These are phyloP conservation scores for Chrysina gloriosa DNA, from an alignment of 2,888 invertebrate genomes.

Conservation along the genomic window DNA sequence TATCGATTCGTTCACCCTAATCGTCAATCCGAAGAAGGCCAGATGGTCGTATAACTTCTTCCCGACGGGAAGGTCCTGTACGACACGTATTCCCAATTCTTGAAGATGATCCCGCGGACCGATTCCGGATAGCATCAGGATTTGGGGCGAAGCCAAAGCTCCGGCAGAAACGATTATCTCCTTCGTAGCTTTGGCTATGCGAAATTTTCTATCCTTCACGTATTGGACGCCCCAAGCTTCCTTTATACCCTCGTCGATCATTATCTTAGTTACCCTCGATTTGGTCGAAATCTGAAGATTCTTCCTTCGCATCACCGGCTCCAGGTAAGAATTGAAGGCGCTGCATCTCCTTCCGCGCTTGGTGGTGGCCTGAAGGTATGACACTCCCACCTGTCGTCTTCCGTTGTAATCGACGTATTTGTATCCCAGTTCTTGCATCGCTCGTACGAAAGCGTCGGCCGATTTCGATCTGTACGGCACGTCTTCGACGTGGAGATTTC, in stretches of 20 bases:
- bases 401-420: slow-evolving; percentile 77
- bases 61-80: slow-evolving; percentile 78
- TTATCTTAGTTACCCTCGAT: slow-evolving; percentile 73
- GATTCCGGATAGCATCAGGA: slow-evolving; percentile 88
- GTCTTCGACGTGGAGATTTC: slow-evolving; percentile 63
- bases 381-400: slow-evolving; percentile 71
- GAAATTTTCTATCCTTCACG: slow-evolving; percentile 56
- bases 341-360: slow-evolving; percentile 73
- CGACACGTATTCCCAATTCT: slow-evolving; percentile 68
- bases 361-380: slow-evolving; percentile 72
- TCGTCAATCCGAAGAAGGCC: slow-evolving; percentile 66
- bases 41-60: slow-evolving; percentile 73
- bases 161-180: slow-evolving; percentile 90
- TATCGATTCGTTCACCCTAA: slow-evolving; percentile 64
- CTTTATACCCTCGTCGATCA: slow-evolving; percentile 75
- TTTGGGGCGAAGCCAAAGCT: slow-evolving; percentile 88
- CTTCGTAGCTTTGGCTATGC: slow-evolving; percentile 71
- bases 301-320: slow-evolving; percentile 69
- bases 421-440: slow-evolving; percentile 75
- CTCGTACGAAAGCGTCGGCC: slow-evolving; percentile 70
- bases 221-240: slow-evolving; percentile 74
- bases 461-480: slow-evolving; percentile 63
- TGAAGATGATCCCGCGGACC: slow-evolving; percentile 73
- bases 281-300: slow-evolving; percentile 77
- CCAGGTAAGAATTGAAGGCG: slow-evolving; percentile 74